Evolutionary conservation across 2,797 vertebrate species (phyloP).

Genomic region (Echiichthys vipera): DNA sequence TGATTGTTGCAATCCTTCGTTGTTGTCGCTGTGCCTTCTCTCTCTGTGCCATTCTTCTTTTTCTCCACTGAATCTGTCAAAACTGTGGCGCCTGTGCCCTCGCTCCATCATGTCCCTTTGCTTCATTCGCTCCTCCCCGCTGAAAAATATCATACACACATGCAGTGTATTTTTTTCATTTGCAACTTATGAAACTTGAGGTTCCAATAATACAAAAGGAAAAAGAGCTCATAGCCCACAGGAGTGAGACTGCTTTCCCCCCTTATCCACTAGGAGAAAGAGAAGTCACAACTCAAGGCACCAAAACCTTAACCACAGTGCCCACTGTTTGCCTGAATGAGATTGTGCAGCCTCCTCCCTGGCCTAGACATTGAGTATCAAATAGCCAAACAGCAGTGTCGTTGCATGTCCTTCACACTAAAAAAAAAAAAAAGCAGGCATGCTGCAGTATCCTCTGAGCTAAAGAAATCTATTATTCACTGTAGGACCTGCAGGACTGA

Average conservation of each 20-base stretch:
- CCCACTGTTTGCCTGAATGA: slow-evolving; percentile 19
- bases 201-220: slow-evolving; percentile 11
- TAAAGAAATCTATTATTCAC: slow-evolving; percentile 51
- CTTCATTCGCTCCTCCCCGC: slow-evolving; percentile 84
- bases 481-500: slow-evolving; percentile 14
- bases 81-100: slow-evolving; percentile 75
- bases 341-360: slow-evolving; percentile 13
- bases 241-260: slow-evolving; percentile 17
- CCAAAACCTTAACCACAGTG: slow-evolving; percentile 28
- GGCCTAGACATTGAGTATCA: slow-evolving; percentile 38
- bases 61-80: slow-evolving; percentile 78
- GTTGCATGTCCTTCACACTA: slow-evolving; percentile 38
- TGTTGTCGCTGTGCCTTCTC: slow-evolving; percentile 83
- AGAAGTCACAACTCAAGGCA: slow-evolving; percentile 46
- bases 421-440: slow-evolving; percentile 31
- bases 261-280: slow-evolving; percentile 14
- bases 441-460: slow-evolving; percentile 38
- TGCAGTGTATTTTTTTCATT: slow-evolving; percentile 21
- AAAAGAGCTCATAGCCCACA: slow-evolving; percentile 4
- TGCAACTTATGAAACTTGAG: slow-evolving; percentile 26
- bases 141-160: slow-evolving; percentile 60
- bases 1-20: slow-evolving; percentile 64
- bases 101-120: slow-evolving; percentile 81
- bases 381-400: slow-evolving; percentile 23
- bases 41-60: slow-evolving; percentile 85